Base-by-base conservation (phyloP, 1,140 invertebrate species). In the Latrodectus geometricus region DNA sequence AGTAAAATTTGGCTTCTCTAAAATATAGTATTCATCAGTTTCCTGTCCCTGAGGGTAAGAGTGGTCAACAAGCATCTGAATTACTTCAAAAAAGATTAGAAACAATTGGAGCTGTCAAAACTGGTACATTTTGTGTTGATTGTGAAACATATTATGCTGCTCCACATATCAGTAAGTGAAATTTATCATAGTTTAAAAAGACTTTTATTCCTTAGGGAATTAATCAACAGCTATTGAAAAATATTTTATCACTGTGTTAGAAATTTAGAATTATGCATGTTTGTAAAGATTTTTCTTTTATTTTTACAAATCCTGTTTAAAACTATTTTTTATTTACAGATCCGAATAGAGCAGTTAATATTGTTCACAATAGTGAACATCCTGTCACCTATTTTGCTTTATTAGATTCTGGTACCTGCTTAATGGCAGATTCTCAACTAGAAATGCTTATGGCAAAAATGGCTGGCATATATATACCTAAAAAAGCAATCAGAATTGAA, bases 291-390 rank as follows among this genome's bases (percentile, higher is more conserved):
- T 17, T 70, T 70, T 70, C 20, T n/a, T n/a, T n/a, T 20, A 5
- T 11, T 70, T 70, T 17, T 70, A 17, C 21, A 70, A 70, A 70
- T 20, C 4, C 8, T 70, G 35, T 1, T 35, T 35, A 35, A 35
- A 35, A 35, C 35, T 74, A 20, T 2, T 15, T 14, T 74, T 74
- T 52, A 14, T 80, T 88, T 79, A 52, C 84, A 91, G 92, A 91
- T 78, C 90, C 94, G 69, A 94, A 95, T 87, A 94, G 95, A 89
- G 95, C 95, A 0, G 94, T 98, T 0, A 96, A 98, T 91, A 95
- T 99, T 15, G 92, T 99, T 1, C 97, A 98, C 91, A 97, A 98
- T 92, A 98, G 96, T 0, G 97, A 99, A 90, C 96, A 97, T 89
- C 97, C 98, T 2, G 96, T 96, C 0, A 96, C 97, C 0, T 96